Percentiles rank a stretch among this genome's conserved stretches.
Evolutionary conservation across 2,888 invertebrate genomes (phyloP).

Genomic region (Amaurobius ferox): DNA sequence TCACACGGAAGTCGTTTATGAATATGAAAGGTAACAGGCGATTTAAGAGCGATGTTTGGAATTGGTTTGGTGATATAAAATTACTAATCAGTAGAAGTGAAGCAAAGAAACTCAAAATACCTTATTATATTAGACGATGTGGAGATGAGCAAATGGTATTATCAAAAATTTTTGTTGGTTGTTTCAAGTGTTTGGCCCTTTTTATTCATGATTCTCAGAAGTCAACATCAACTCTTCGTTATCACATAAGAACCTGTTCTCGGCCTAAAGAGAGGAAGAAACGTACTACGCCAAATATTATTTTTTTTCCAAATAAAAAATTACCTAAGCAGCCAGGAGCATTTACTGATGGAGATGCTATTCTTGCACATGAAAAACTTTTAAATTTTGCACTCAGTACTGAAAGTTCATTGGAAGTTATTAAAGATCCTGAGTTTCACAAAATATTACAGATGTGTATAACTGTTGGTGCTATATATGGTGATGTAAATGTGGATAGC

Average conservation of each 20-base stretch:
- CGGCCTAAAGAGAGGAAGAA: slow-evolving; percentile 56
- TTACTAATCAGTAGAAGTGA: slow-evolving; percentile 61
- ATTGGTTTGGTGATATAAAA: slow-evolving; percentile 67
- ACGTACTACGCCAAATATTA: slow-evolving; percentile 53
- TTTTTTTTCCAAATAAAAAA: slow-evolving; percentile 56
- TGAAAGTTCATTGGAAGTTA: slow-evolving; percentile 47
- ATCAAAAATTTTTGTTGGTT: slow-evolving; percentile 65
- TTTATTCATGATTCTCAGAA: slow-evolving; percentile 67
- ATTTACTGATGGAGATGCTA: slow-evolving; percentile 43
- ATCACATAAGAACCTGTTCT: slow-evolving; percentile 60
- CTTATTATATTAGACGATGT: slow-evolving; percentile 57
- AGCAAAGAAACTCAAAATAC: slow-evolving; percentile 61
- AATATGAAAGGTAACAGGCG: slow-evolving; percentile 64
- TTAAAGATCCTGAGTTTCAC: slow-evolving; percentile 58
- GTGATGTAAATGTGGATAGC: slow-evolving; percentile 66
- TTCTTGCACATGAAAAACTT: slow-evolving; percentile 50
- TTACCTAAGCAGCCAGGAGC: slow-evolving; percentile 31
- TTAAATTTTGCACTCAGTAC: slow-evolving; percentile 55
- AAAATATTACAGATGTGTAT: slow-evolving; percentile 68
- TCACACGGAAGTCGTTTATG: slow-evolving; percentile 62
- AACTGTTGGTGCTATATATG: slow-evolving; percentile 57
- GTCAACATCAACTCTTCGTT: slow-evolving; percentile 61
- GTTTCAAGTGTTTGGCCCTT: slow-evolving; percentile 61
- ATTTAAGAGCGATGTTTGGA: slow-evolving; percentile 69
- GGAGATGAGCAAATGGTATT: slow-evolving; percentile 65